These are phyloP conservation scores for Dolichomitus sp. DNA, from an alignment of 2,888 invertebrate genomes.

Conservation along the genomic window DNA sequence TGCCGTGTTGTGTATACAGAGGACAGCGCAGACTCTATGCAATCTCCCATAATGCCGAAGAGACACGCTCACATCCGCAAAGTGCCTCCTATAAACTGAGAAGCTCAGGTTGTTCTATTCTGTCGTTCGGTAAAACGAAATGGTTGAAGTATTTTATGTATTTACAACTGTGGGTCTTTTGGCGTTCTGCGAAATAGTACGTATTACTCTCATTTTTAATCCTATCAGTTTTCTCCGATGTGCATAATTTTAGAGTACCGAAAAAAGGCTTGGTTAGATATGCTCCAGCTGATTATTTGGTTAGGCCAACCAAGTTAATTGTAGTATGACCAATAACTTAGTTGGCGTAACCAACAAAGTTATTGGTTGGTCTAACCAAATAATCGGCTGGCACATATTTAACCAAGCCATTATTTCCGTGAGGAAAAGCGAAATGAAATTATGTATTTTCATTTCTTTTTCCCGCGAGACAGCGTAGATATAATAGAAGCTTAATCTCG, in stretches of 20 bases:
- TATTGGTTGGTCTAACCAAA: too few species aligned
- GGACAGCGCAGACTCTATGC: conserved; percentile 16
- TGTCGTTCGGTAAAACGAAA: conserved; percentile 6
- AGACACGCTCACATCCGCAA: conserved; percentile 9
- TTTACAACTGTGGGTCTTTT: conserved; percentile 10
- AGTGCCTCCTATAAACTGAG: conserved; percentile 32
- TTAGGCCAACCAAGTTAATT: too few species aligned
- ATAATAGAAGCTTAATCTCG: background rate
- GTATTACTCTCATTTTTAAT: background rate
- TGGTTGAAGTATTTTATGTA: conserved; percentile 16
- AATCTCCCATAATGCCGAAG: conserved; percentile 22
- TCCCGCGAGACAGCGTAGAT: too few species aligned
- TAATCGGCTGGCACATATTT: too few species aligned
- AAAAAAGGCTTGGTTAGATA: too few species aligned
- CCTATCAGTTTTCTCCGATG: background rate
- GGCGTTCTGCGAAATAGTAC: background rate
- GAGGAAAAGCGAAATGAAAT: background rate
- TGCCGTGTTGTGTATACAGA: background rate
- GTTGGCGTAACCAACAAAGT: too few species aligned
- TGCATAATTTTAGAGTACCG: background rate
- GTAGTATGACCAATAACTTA: too few species aligned
- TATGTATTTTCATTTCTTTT: background rate
- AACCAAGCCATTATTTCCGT: too few species aligned
- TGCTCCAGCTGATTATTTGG: too few species aligned
- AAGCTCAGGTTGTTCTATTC: conserved; percentile 13